Percentiles rank a stretch among this genome's conserved stretches.
Evolutionary conservation across 2,797 vertebrate genomes (phyloP).

Genomic region (Lagodon rhomboides): DNA sequence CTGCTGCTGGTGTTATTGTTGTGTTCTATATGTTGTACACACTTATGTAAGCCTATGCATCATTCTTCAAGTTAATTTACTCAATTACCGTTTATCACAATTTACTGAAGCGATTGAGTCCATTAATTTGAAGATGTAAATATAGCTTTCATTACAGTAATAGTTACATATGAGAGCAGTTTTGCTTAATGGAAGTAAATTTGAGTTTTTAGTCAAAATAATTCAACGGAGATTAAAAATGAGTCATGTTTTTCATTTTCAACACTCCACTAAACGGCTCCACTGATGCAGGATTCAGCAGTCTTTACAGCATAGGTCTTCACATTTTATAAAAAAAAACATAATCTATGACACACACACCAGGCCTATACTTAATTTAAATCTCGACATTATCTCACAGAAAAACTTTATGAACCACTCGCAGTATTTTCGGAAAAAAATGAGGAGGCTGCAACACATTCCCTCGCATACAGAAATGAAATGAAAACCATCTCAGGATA

Average conservation of each 20-base stretch:
- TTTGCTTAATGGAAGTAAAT: constrained; percentile 31
- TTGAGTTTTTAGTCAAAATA: constrained; percentile 12
- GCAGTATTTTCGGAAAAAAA: constrained; percentile 44
- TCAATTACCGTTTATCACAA: background rate
- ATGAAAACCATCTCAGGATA: constrained; percentile 31
- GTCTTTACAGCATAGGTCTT: constrained; percentile 3
- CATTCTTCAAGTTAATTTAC: constrained; percentile 6
- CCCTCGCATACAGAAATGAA: constrained; percentile 29
- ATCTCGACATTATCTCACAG: constrained; percentile 11
- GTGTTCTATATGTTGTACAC: background rate
- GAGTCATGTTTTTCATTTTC: constrained; percentile 2
- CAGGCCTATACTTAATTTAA: background rate
- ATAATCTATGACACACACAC: constrained; percentile 16
- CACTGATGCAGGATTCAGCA: background rate
- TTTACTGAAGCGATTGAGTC: constrained; percentile 14
- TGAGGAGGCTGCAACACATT: constrained; percentile 15
- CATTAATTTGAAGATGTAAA: constrained; percentile 18
- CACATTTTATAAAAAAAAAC: constrained; percentile 12
- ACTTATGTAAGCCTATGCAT: constrained; percentile 4
- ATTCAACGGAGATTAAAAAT: constrained; percentile 21
- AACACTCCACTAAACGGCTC: background rate
- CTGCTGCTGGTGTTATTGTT: constrained; percentile 4
- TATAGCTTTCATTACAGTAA: constrained; percentile 5
- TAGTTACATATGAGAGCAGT: constrained; percentile 19
- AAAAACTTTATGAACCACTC: constrained; percentile 41